Base-by-base conservation (phyloP, 2,888 invertebrate species). In the Dryobota labecula region DNA sequence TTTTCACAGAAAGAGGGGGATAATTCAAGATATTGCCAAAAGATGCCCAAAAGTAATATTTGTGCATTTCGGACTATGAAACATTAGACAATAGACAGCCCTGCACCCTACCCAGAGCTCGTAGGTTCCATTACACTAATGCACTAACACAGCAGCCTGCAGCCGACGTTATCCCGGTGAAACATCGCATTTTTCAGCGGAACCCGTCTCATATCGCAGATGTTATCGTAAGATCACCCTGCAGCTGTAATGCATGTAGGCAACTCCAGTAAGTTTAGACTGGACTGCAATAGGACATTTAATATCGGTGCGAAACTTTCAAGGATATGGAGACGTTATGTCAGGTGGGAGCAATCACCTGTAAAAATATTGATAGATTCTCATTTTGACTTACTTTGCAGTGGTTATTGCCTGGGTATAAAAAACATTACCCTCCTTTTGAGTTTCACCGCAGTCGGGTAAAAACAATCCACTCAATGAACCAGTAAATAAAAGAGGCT, bases 131-230 rank as follows among this genome's bases (percentile, higher is more conserved):
- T 84, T 84, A 84, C 77, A 74, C 69, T 84, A 84, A 84, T 84
- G 84, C 84, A 84, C 74, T 84, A 72, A 80, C 77, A 62, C 78
- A 79, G 70, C 67, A 73, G 84, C 58, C 71, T 71, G 83, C 74
- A 78, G 62, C 56, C 67, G 57, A 68, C 68, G 62, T 69, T 74
- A 76, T 74, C 72, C 62, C 79, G 62, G 64, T 61, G 45, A 67
- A 82, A 77, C 86, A 82, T 76, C 78, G 66, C 82, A 84, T 85
- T 85, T 84, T 85, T 85, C 84, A 82, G 60, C 45, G 38, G 9
- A 57, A 65, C 61, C 68, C 64, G 62, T 45, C 68, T 73, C 65
- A 73, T 74, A 81, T 78, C 73, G 67, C 71, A 71, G 65, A 78
- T 83, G 83, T 20, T 76, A 85, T 83, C 70, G 54, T 27, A 68